Base-by-base conservation (phyloP, 1,140 invertebrate species). In the Pachypeltis micranthus region DNA sequence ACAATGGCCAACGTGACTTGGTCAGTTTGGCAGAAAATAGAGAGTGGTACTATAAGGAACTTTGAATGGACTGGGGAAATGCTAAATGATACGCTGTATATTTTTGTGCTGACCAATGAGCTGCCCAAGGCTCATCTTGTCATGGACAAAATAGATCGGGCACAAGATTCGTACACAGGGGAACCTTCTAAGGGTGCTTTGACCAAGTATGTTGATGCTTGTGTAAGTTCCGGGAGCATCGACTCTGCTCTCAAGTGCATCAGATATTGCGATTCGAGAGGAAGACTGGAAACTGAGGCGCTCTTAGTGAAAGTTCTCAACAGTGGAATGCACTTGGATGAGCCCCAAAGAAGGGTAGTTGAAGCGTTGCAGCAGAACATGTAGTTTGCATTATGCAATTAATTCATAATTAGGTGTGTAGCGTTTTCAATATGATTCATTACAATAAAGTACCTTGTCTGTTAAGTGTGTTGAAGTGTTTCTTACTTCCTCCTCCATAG, bases 1-100 rank as follows among this genome's bases (percentile, higher is more conserved):
- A 71, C 75, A 63, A 79, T 81, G 70, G 70, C 72, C n/a, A 72
- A 75, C 25, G 78, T 82, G 57, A 79, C 74, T 0, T 75, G 76
- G 73, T 76, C 77, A 65, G 76, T 83, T 70, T 83, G 74, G 72
- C 70, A 70, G 27, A 79, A 74, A 61, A 68, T 76, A 59, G 75
- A 78, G 60, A 74, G 73, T 12, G 24, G 31, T 10, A 39, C 31
- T 39, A 16, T 39, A 7, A 7, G 31, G 31, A 39, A 39, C 16
- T 39, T 39, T 16, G 31, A 39, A 16, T 39, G 31, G 31, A 10
- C 31, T 7, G 31, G 31, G 7, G 31, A 39, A 39, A 39, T 39
- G 31, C 7, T 39, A 16, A 16, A 16, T 16, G 31, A 39, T 16
- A 39, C 16, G 7, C 31, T 39, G n/a, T n/a, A n/a, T n/a, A n/a